Base-by-base conservation (phyloP, 1,140 invertebrate genomes). In the Eriosoma lanigerum region DNA sequence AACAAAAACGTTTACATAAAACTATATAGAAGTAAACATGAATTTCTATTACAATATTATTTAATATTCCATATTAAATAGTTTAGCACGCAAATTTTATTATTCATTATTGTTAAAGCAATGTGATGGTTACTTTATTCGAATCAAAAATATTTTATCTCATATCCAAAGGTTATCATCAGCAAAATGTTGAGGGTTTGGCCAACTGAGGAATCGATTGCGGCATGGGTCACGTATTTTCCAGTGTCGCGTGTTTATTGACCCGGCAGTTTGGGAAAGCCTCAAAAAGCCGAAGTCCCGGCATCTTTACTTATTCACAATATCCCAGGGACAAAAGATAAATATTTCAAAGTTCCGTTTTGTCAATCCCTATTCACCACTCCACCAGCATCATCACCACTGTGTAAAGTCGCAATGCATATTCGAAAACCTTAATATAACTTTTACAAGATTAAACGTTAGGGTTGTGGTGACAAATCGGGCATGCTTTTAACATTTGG, bases 241-340 rank as follows among this genome's bases (percentile, higher is more conserved):
- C 56, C n/a, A 32, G 73, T 58, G 73, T 76, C 73, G 54, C 32
- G 32, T 76, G 73, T 76, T 76, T 76, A 76, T 76, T 76, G 73
- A 76, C 73, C 73, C 73, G 73, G n/a, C 54, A 44, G 73, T 76
- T 44, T 44, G 52, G 73, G 54, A 76, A 56, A 38, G 73, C 54
- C 73, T 32, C 54, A 38, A 76, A 76, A 76, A 38, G 54, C 54
- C 32, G 29, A 76, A 76, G n/a, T 76, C 73, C 52, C 54, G 13
- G 32, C 52, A 76, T 76, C 73, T 76, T 76, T 76, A 76, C 73
- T 76, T 76, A 76, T 76, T 76, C 73, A 76, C 54, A 76, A 76
- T 44, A 76, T 76, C 54, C 73, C 66, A 70, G 46, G 68, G 24
- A 52, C 68, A 48, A 32, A 58, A 60, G 75, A 44, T 62, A 78